Evolutionary conservation across 92 coral and sea anemone genomes (phyloP).

Genomic region (Epizoanthus scotinus): DNA sequence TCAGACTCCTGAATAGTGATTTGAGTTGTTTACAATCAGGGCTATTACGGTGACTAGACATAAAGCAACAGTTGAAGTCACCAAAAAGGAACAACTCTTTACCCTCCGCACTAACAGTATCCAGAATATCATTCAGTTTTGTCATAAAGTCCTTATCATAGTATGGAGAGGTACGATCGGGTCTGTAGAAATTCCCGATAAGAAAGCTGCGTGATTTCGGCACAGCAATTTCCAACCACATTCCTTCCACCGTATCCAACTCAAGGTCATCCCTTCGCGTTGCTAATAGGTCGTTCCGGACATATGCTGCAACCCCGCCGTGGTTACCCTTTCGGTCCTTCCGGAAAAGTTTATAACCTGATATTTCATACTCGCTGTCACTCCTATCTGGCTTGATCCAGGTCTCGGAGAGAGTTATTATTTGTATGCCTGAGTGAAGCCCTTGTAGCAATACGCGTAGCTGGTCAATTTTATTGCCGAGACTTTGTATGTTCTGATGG

Average conservation of each 20-base stretch:
- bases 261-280: constrained; percentile 59
- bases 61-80: constrained; percentile 22
- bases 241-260: constrained; percentile 39
- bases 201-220: constrained; percentile 53
- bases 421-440: constrained; percentile 40
- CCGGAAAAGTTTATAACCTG: constrained; percentile 47
- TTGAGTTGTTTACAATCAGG: constrained; percentile 65
- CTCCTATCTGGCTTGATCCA: constrained; percentile 49
- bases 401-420: constrained; percentile 50
- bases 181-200: constrained; percentile 54
- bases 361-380: constrained; percentile 47
- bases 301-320: constrained; percentile 58
- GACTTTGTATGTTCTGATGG: constrained; percentile 53
- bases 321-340: constrained; percentile 38
- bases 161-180: constrained; percentile 51
- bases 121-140: constrained; percentile 38
- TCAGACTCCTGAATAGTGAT: constrained; percentile 42
- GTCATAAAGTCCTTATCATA: constrained; percentile 55
- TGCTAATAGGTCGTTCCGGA: constrained; percentile 28
- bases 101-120: constrained; percentile 47
- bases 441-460: constrained; percentile 42
- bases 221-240: constrained; percentile 48
- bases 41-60: constrained; percentile 12
- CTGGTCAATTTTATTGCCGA: constrained; percentile 48
- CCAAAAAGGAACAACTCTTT: constrained; percentile 27